A percentile compares a stretch with the other conserved stretches of the same genome.
Evolutionary conservation across 2,113 vertebrate genomes (phyloP).

Genomic region (Gambusia affinis): DNA sequence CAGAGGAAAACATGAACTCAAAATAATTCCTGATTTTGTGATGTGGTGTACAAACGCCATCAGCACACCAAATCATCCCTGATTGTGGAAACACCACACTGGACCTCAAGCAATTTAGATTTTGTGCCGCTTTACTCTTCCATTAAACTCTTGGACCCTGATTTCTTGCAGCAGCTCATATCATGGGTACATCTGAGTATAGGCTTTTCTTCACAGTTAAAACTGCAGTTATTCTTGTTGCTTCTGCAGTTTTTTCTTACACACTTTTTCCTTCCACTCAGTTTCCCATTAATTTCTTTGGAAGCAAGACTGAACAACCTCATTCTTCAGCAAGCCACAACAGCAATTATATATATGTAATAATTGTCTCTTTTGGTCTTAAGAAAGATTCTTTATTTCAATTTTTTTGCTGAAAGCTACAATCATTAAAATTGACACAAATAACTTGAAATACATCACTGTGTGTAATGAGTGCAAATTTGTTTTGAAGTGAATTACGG

Average conservation of each 20-base stretch:
- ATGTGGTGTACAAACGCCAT: too few relatives aligned
- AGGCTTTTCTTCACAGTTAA: too few relatives aligned
- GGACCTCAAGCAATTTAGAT: background rate
- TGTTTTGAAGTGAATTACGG: background rate
- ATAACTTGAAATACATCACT: background rate
- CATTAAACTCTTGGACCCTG: background rate
- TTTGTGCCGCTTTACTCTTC: background rate
- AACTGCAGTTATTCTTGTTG: too few relatives aligned
- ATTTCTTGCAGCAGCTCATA: background rate
- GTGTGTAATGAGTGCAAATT: background rate
- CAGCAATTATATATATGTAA: too few relatives aligned
- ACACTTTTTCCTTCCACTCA: background rate
- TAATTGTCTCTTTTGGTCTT: too few relatives aligned
- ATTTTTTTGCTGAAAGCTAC: background rate
- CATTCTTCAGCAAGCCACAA: background rate
- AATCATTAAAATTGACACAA: background rate
- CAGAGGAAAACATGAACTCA: background rate
- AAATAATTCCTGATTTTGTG: too few relatives aligned
- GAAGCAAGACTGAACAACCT: background rate
- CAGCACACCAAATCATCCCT: background rate
- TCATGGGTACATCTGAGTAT: background rate
- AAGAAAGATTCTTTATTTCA: background rate
- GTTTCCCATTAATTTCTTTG: background rate
- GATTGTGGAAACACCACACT: background rate
- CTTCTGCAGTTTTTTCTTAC: too few relatives aligned